Evolutionary conservation across 2,888 invertebrate genomes (phyloP).

Genomic region (Lordiphosa andalusiaca): DNA sequence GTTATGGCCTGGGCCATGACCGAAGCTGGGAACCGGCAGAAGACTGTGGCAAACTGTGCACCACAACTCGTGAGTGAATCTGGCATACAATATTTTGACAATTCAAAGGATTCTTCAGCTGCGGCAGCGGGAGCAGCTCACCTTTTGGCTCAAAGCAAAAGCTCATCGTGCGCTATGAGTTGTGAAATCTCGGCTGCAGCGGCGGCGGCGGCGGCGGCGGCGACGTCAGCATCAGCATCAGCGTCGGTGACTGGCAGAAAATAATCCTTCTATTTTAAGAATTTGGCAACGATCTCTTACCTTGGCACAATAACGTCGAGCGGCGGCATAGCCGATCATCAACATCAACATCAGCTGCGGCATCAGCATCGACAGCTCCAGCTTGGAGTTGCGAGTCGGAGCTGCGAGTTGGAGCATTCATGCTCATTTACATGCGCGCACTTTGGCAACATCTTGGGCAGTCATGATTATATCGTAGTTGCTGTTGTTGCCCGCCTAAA

Average conservation of each 20-base stretch:
- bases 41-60: constrained; percentile 18
- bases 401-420: constrained; percentile 15
- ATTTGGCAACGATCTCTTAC: constrained; percentile 69
- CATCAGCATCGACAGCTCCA: constrained; percentile 23
- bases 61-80: constrained; percentile 71
- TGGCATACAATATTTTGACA: constrained; percentile 75
- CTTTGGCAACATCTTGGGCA: constrained; percentile 66
- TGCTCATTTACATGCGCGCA: constrained; percentile 67
- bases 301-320: constrained; percentile 67
- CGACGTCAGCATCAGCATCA: no score
- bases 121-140: constrained; percentile 18
- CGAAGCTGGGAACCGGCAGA: constrained; percentile 45
- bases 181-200: constrained; percentile 39
- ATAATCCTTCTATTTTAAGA: constrained; percentile 57
- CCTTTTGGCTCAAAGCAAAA: constrained; percentile 22
- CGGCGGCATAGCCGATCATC: constrained; percentile 21
- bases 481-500: constrained; percentile 61
- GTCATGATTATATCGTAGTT: constrained; percentile 58
- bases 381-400: constrained; percentile 1
- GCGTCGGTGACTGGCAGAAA: constrained; percentile 58
- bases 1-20: constrained; percentile 55
- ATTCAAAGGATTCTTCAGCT: constrained; percentile 71
- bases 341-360: constrained; percentile 14
- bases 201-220: constrained; percentile 37
- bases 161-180: constrained; percentile 49